These are phyloP conservation scores for Aradus depressus DNA, from an alignment of 2,888 invertebrate species.

Conservation along the genomic window DNA sequence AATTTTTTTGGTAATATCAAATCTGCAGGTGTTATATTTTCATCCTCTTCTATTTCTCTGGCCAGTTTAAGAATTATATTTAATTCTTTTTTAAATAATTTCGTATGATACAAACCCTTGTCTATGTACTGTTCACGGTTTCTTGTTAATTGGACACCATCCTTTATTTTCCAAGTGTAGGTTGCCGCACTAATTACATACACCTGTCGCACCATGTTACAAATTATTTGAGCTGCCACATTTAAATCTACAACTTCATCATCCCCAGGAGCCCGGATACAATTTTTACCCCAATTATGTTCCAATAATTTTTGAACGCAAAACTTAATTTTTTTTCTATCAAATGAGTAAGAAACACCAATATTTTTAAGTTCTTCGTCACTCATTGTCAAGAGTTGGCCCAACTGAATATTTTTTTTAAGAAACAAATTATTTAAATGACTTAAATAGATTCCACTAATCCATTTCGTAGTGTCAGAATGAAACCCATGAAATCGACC, in stretches of 20 bases:
- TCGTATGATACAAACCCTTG: constrained; percentile 9
- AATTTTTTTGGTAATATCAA: constrained; percentile 19
- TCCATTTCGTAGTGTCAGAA: constrained; percentile 20
- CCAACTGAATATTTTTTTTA: constrained; percentile 23
- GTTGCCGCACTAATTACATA: constrained; percentile 21
- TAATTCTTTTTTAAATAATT: constrained; percentile 15
- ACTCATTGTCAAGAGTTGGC: constrained; percentile 26
- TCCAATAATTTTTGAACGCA: constrained; percentile 27
- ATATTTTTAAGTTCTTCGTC: constrained; percentile 24
- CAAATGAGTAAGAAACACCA: constrained; percentile 25
- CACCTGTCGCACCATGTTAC: constrained; percentile 20
- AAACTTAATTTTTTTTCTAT: constrained; percentile 21
- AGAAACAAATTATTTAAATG: constrained; percentile 16
- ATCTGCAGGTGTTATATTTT: constrained; percentile 21
- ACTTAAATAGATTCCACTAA: constrained; percentile 22
- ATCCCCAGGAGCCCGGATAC: constrained; percentile 16
- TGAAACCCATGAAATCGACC: constrained; percentile 25
- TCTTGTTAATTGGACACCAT: not conserved
- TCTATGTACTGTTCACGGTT: constrained; percentile 9
- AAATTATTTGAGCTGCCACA: constrained; percentile 13
- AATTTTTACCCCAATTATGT: constrained; percentile 25
- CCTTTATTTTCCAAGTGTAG: constrained; percentile 17
- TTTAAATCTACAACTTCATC: constrained; percentile 6
- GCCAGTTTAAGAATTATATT: constrained; percentile 14
- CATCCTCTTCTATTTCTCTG: constrained; percentile 17